Evolutionary conservation across 1,140 invertebrate species (phyloP).

Genomic region (Centruroides vittatus): DNA sequence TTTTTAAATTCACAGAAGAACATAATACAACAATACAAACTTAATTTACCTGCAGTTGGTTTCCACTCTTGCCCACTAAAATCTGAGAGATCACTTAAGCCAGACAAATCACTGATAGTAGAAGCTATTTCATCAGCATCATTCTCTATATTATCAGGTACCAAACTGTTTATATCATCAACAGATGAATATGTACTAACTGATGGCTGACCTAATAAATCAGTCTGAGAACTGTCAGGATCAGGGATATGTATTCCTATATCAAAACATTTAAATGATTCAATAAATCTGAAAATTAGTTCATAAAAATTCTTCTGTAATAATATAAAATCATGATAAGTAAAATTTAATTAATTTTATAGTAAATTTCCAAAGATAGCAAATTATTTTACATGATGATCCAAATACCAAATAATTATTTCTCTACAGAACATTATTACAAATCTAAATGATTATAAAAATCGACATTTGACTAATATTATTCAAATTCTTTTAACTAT

Average conservation of each 20-base stretch:
- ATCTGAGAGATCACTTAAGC: slow-evolving; percentile 45
- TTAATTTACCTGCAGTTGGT: slow-evolving; percentile 32
- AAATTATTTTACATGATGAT: too few species aligned
- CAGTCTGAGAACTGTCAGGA: background rate
- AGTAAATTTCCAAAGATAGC: too few species aligned
- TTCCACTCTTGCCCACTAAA: slow-evolving; percentile 49
- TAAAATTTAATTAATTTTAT: too few species aligned
- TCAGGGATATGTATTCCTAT: background rate
- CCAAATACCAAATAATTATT: too few species aligned
- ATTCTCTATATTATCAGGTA: slow-evolving; percentile 28
- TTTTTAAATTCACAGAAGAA: too few species aligned
- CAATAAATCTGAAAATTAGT: slow-evolving; percentile 4
- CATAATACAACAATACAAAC: too few species aligned
- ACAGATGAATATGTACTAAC: background rate
- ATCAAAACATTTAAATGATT: background rate
- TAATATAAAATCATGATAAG: too few species aligned
- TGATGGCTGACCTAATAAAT: background rate
- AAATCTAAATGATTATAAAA: too few species aligned
- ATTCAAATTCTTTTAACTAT: too few species aligned
- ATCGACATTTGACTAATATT: too few species aligned
- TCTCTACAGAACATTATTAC: too few species aligned
- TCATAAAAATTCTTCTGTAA: background rate
- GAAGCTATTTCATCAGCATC: slow-evolving; percentile 47
- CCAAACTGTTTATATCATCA: background rate
- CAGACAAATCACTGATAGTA: slow-evolving; percentile 49